Conservation (phyloP, 1,140 invertebrate species). For the Drosophila tropicalis region DNA sequence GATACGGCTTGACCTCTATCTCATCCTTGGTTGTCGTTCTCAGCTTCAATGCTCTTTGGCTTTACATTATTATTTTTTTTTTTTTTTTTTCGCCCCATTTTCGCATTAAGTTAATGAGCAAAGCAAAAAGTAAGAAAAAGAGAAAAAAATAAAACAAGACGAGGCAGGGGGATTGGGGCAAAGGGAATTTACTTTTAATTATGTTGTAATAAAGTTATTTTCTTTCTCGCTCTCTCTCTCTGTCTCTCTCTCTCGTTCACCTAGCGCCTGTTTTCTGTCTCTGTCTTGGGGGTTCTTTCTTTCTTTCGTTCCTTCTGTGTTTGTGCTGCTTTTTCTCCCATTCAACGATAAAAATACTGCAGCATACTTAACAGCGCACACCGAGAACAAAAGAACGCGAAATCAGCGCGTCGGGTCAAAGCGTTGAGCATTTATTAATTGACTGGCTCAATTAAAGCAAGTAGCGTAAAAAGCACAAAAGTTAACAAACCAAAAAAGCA, state of each 20-base stretch:
- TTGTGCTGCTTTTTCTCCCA: neutral
- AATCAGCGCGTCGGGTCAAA: slow-evolving; percentile 32
- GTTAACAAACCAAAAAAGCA: slow-evolving; percentile 13
- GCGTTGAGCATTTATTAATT: slow-evolving; percentile 55
- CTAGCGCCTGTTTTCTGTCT: neutral
- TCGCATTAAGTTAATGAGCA: slow-evolving; percentile 21
- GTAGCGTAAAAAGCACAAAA: slow-evolving; percentile 21
- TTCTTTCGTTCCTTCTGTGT: no score
- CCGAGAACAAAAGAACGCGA: slow-evolving; percentile 32
- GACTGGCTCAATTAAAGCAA: slow-evolving; percentile 52
- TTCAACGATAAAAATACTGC: slow-evolving; percentile 37
- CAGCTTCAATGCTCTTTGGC: slow-evolving; percentile 14
- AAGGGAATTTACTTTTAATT: slow-evolving; percentile 22
- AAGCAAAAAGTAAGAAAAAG: neutral
- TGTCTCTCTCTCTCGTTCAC: neutral
- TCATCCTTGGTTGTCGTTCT: no score
- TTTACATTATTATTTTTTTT: neutral
- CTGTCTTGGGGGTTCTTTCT: neutral
- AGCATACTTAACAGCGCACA: slow-evolving; percentile 50
- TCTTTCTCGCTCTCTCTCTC: neutral
- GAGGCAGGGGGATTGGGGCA: neutral
- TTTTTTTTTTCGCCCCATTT: slow-evolving; percentile 1
- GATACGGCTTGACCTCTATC: slow-evolving; percentile 9
- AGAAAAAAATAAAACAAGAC: neutral
- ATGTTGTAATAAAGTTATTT: slow-evolving; percentile 25